Conservation (phyloP, 23 tunicate genomes). For the Trididemnum miniatum region DNA sequence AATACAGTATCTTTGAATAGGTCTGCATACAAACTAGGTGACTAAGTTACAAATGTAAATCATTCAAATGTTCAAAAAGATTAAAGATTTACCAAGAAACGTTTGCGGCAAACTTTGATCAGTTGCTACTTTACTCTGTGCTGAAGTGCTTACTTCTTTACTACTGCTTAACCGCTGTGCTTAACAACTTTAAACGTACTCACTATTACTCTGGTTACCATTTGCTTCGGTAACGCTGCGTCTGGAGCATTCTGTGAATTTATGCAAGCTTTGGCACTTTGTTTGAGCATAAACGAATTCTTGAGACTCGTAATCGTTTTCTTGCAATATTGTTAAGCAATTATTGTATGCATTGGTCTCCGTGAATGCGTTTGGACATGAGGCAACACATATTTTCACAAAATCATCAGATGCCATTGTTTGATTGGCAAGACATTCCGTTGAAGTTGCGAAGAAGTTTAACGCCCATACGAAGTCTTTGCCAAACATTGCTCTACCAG, state of each 20-base stretch:
- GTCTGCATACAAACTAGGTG: no score
- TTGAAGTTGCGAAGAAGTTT: not conserved
- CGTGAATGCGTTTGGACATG: constrained; percentile 20
- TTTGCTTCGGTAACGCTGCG: not conserved
- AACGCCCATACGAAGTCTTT: constrained; percentile 39
- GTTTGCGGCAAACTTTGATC: no score
- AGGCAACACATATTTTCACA: constrained; percentile 47
- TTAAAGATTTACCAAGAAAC: no score
- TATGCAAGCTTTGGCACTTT: not conserved
- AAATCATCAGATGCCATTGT: not conserved
- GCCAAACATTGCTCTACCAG: constrained; percentile 44
- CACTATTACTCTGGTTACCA: not conserved
- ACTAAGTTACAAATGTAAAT: no score
- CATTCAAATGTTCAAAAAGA: no score
- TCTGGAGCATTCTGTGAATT: not conserved
- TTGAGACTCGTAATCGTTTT: constrained; percentile 18
- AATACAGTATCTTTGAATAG: no score
- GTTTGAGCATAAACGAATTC: not conserved
- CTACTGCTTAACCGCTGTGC: no score
- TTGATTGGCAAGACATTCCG: not conserved
- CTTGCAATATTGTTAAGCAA: constrained; percentile 27
- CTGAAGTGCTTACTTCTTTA: no score
- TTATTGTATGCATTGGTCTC: not conserved
- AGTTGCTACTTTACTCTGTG: no score
- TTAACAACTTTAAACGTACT: not conserved